These are phyloP conservation scores for Lepus americanus DNA, from an alignment of 2,113 vertebrate genomes.

Conservation along the genomic window DNA sequence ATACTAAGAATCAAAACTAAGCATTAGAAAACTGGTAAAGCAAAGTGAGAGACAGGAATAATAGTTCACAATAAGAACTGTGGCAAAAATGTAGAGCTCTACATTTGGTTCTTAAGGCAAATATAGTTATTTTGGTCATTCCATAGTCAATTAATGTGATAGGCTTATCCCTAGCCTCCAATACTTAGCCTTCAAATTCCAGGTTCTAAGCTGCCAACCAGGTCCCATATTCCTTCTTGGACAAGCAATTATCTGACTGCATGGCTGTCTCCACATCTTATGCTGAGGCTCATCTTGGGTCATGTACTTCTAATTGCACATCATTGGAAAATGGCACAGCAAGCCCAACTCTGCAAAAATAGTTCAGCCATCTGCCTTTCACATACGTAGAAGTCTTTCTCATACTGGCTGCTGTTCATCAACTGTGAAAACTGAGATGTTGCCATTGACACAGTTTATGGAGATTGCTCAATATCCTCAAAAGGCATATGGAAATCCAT, in stretches of 20 bases:
- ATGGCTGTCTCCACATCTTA: neutral
- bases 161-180: neutral
- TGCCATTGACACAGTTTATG: neutral
- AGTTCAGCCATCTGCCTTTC: neutral
- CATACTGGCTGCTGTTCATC: neutral
- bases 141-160: neutral
- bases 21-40: neutral
- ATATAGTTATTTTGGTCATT: neutral
- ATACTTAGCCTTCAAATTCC: neutral
- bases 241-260: neutral
- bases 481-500: too few species aligned
- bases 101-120: neutral
- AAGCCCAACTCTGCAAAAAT: neutral
- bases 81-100: neutral
- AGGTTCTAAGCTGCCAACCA: neutral
- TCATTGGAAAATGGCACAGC: neutral
- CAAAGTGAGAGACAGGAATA: neutral
- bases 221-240: neutral
- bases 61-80: neutral
- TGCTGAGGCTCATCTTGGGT: neutral
- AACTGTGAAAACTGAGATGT: neutral
- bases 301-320: neutral
- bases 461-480: neutral
- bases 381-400: neutral
- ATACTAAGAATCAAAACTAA: neutral